phyloP scores from a whole-genome alignment of 2,797 vertebrate species.

The Urophycis tenuis region DNA sequence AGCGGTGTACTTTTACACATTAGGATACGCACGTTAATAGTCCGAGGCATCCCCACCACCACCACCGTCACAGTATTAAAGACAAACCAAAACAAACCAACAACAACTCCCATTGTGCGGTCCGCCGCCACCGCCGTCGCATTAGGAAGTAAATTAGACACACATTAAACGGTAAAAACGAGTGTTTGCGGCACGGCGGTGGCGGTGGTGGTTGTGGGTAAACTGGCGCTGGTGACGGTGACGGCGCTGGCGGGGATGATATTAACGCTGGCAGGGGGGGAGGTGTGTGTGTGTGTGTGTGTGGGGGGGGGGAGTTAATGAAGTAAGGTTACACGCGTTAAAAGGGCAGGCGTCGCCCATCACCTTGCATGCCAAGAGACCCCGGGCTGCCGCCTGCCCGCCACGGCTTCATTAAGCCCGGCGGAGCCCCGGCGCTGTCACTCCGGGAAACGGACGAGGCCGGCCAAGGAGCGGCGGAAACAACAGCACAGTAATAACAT shows the following conservation, averaged over 20 bases:
- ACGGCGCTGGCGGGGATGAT: neutral
- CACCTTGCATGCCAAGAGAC: constrained; percentile 54
- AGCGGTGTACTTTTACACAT: neutral
- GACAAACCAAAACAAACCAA: neutral
- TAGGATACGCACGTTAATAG: neutral
- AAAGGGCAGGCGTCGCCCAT: constrained; percentile 58
- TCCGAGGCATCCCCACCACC: neutral
- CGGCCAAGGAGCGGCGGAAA: constrained; percentile 58
- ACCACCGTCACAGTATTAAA: neutral
- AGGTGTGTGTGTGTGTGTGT: neutral
- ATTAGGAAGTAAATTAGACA: neutral
- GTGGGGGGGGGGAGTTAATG: constrained; percentile 51
- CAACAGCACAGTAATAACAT: constrained; percentile 69
- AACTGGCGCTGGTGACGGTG: no score
- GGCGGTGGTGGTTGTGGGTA: neutral
- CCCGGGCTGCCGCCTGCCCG: constrained; percentile 35
- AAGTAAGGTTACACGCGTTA: constrained; percentile 48
- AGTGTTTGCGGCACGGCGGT: neutral
- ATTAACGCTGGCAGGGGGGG: constrained; percentile 7
- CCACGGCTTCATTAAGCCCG: constrained; percentile 65
- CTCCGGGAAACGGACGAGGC: constrained; percentile 57
- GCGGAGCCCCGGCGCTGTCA: constrained; percentile 53
- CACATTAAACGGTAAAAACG: neutral
- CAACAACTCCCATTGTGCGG: neutral
- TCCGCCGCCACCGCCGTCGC: neutral